Evolutionary conservation across 1,140 invertebrate species (phyloP), one percentile per base, ranked within the genome.

Genomic region (Luehdorfia chinensis): DNA sequence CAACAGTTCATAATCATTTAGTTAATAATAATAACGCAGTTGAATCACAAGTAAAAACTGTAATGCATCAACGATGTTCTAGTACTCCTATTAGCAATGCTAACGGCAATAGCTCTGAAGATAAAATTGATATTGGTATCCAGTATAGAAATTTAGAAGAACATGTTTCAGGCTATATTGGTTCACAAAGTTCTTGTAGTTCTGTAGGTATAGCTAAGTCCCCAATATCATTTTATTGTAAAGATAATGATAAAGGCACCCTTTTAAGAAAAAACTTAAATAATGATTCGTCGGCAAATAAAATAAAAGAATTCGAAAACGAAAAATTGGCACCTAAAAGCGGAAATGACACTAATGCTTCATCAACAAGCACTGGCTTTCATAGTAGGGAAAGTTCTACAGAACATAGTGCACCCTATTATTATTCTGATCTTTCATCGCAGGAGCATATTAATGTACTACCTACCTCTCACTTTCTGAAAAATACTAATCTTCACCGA

Each of bases 401-500:
- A 12, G 89, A 89, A 21, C 90, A 91, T 50, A 89, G 90, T 8
- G 94, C 94, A 8, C 94, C 94, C 0, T 95, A 96, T 69, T 96
- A 96, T 66, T 96, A 96, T 78, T 95, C 94, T 0, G 95, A 96
- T 76, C 80, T 95, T n/a, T 89, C 87, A 49, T 87, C 85, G 0
- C 86, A 87, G 59, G 87, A 88, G 50, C 84, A 88, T 56, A 83
- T 88, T 33, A 87, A 88, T 58, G 46, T 84, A 28, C 48, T 84
- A 9, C 72, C 75, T 37, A 75, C 73, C 14, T 83, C 76, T 41
- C 78, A 84, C 59, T 87, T 73, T 48, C 65, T 83, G 41, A 88
- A 88, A 71, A 88, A 88, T 58, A 87, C 77, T 50, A 83, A 84
- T 50, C 59, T 86, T 23, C 80, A 85, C 55, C 75, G 85, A 2